Conservation (phyloP, 2,113 vertebrate species). For the Phaethornis superciliosus region DNA sequence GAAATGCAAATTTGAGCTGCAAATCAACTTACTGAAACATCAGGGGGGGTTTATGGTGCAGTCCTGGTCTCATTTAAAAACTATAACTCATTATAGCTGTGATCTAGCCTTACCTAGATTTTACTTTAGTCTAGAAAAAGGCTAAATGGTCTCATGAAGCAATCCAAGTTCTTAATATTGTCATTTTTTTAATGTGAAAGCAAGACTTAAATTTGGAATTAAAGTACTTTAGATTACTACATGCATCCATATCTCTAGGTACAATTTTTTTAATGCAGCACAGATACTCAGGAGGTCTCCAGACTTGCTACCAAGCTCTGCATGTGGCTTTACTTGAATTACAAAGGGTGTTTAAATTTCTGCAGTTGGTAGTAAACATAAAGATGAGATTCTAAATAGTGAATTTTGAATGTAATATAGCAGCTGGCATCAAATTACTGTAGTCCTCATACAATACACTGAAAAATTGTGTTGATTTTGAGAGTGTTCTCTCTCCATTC, state of each 20-base stretch:
- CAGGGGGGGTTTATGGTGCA: not conserved
- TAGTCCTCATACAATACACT: no score
- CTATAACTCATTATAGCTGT: not conserved
- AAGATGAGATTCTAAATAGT: not conserved
- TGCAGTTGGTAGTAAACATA: not conserved
- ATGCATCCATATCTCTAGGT: no score
- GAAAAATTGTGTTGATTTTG: not conserved
- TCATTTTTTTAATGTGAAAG: not conserved
- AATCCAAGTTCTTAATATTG: not conserved
- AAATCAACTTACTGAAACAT: not conserved
- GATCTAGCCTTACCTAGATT: not conserved
- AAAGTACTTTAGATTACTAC: not conserved
- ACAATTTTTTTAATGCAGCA: not conserved
- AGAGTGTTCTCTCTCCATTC: not conserved
- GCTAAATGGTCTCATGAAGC: rapidly evolving
- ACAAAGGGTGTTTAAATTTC: not conserved
- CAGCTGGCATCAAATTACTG: not conserved
- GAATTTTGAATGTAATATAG: not conserved
- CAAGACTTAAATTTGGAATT: not conserved
- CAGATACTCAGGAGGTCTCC: not conserved
- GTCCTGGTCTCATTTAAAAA: not conserved
- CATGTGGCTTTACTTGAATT: not conserved
- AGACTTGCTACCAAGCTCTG: not conserved
- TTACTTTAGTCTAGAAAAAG: not conserved
- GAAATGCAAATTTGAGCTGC: not conserved